Evolutionary conservation across 2,113 vertebrate species (phyloP), one percentile per base, ranked within the genome.

Genomic region (Epinephelus moara): DNA sequence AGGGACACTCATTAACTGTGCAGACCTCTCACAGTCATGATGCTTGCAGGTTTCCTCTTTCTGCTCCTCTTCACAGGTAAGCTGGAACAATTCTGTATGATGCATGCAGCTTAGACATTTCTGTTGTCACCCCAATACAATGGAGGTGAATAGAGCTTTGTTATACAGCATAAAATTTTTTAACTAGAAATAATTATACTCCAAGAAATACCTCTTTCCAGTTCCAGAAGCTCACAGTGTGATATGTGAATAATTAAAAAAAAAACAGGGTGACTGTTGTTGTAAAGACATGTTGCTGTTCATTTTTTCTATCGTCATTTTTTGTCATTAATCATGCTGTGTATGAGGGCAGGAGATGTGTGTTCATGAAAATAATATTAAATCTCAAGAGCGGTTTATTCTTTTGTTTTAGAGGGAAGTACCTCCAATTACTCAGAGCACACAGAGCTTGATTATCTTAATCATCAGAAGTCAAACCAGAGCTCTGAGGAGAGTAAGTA

Each of bases 61-160:
- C 56, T 85, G 42, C 55, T 87, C 30, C 33, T 81, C 30, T 14
- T 85, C 21, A 42, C 69, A 67, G 76, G 88, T 90, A 90, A 83
- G 69, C 14, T 55, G 18, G 9, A 6, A 18, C n/a, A 13, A 7
- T 75, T 78, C 30, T 56, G n/a, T 60, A 17, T 3, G 21, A 57
- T 69, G 18, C 14, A 42, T 55, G 45, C 63, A 25, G 64, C 19
- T 49, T 4, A 3, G 66, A 30, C 19, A 30, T 19, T 12, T 68
- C 4, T 30, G 18, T 50, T 27, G 15, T 7, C 6, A 37, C 23
- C 17, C 47, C 9, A 30, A 6, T 30, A 50, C 8, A 11, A 17
- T 66, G 13, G 14, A 67, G 23, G 45, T 25, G 23, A 67, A 49
- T 49, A 14, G 15, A 49, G 45, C 2, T 45, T 66, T 23, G 62